Conservation (phyloP, 2,888 invertebrate species). For the Lepetodrilus schrolli region DNA sequence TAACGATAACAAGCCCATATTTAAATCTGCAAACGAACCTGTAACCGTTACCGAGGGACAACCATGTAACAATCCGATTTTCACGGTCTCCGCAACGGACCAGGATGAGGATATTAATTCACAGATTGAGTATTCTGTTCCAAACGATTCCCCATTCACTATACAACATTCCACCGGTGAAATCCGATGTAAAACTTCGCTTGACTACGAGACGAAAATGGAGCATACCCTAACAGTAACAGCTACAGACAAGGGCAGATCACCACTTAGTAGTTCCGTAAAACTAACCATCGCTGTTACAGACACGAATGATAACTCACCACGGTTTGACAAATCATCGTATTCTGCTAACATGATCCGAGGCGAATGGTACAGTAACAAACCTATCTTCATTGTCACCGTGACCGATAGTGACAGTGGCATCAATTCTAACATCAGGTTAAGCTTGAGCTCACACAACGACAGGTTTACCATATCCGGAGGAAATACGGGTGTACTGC, state of each 20-base stretch:
- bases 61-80: background rate
- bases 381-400: background rate
- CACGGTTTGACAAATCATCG: background rate
- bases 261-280: background rate
- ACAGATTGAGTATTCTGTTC: background rate
- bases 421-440: background rate
- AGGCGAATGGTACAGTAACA: background rate
- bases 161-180: background rate
- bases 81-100: background rate
- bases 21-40: background rate
- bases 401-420: background rate
- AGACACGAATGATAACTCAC: background rate
- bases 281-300: background rate
- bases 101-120: background rate
- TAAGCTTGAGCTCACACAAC: background rate
- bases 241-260: background rate
- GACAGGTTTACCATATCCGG: background rate
- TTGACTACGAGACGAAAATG: background rate
- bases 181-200: background rate
- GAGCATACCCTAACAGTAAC: background rate
- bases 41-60: background rate
- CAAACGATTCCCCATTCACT: background rate
- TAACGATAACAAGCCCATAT: background rate
- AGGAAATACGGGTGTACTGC: background rate
- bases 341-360: background rate